phyloP scores from a whole-genome alignment of 2,797 vertebrate species.

The Malacoctenus gilli region DNA sequence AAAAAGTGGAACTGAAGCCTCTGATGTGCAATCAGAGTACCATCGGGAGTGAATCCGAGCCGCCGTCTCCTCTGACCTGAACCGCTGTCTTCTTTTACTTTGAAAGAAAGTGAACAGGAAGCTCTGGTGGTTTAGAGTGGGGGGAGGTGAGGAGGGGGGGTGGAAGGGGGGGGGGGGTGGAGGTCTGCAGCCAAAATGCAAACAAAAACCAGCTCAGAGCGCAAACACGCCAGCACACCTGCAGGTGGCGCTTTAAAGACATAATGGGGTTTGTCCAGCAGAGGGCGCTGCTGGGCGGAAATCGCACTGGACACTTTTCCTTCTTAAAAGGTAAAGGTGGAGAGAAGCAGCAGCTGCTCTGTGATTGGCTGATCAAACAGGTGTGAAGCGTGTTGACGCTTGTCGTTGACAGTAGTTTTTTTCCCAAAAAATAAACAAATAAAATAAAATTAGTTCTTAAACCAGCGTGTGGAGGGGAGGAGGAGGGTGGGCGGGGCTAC shows the following conservation, averaged over 20 bases:
- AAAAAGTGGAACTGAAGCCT: not conserved
- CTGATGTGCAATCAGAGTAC: too few relatives aligned
- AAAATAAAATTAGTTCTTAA: conserved; percentile 5
- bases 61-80: too few relatives aligned
- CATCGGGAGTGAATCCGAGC: too few relatives aligned
- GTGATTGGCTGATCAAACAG: conserved; percentile 38
- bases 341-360: conserved; percentile 14
- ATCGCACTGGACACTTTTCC: too few relatives aligned
- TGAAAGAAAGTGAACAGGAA: conserved; percentile 17
- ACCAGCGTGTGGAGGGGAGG: not conserved
- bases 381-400: conserved; percentile 54
- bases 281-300: too few relatives aligned
- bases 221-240: conserved; percentile 24
- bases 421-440: conserved; percentile 6
- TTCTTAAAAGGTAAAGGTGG: too few relatives aligned
- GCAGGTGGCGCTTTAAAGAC: too few relatives aligned
- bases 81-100: too few relatives aligned
- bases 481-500: conserved; percentile 63
- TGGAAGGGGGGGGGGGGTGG: not conserved
- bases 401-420: conserved; percentile 39
- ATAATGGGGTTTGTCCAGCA: too few relatives aligned
- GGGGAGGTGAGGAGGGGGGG: rapidly evolving
- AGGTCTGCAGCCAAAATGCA: conserved; percentile 56
- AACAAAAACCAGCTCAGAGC: conserved; percentile 39
- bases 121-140: conserved; percentile 8